These are phyloP conservation scores for Gnathonemus echidnorhynchus DNA, from an alignment of 2,113 vertebrate species.

Conservation along the genomic window DNA sequence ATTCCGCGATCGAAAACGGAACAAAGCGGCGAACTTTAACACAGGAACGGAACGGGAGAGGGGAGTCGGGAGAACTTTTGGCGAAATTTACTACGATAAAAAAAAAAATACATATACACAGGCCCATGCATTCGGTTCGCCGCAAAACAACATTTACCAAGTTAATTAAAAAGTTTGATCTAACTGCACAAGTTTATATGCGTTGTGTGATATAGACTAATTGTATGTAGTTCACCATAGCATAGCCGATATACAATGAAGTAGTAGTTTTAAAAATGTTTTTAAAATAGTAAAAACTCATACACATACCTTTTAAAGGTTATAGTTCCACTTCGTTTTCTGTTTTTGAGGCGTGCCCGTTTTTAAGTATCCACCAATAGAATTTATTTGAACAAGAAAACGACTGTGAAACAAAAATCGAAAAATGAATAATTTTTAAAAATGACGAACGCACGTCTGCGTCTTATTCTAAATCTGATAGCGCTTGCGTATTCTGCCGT, in stretches of 20 bases:
- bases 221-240: neutral
- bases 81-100: neutral
- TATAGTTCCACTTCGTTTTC: slow-evolving; percentile 20
- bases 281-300: neutral
- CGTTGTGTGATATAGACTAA: neutral
- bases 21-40: neutral
- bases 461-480: slow-evolving; percentile 21
- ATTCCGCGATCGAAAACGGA: neutral
- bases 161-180: neutral
- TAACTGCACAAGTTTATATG: neutral
- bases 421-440: neutral
- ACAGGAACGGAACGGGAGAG: neutral
- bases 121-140: neutral
- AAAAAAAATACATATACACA: neutral
- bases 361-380: slow-evolving; percentile 41
- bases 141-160: neutral
- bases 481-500: slow-evolving; percentile 26
- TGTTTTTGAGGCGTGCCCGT: slow-evolving; percentile 28
- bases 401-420: neutral
- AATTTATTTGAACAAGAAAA: slow-evolving; percentile 14
- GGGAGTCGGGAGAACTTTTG: neutral
- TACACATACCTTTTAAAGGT: slow-evolving; percentile 37
- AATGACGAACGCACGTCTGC: neutral
- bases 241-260: neutral
- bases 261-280: neutral